Evolutionary conservation across 2,888 invertebrate species (phyloP).

Genomic region (Zygothrica quintamaculata): DNA sequence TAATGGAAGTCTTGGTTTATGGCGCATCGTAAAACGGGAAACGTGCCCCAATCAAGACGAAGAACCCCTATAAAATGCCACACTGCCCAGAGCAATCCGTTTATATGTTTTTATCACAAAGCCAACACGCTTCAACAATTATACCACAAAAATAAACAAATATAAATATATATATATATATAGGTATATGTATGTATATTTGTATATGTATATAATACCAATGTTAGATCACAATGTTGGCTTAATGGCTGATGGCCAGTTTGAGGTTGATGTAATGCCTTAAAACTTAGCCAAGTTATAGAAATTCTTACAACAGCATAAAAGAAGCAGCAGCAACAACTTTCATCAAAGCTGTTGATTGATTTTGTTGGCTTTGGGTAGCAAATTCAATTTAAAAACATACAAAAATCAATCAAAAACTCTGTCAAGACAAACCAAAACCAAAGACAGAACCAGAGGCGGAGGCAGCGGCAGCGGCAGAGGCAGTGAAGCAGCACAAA

Average conservation of each 20-base stretch:
- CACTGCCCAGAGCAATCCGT: background rate
- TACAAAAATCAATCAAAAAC: slow-evolving; percentile 60
- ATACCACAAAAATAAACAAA: slow-evolving; percentile 25
- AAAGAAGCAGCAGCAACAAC: slow-evolving; percentile 12
- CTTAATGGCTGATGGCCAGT: slow-evolving; percentile 8
- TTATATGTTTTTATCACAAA: slow-evolving; percentile 16
- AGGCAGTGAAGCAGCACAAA: slow-evolving; percentile 14
- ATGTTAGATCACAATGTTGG: background rate
- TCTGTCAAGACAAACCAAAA: slow-evolving; percentile 24
- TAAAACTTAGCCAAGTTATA: slow-evolving; percentile 36
- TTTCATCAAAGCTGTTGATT: slow-evolving; percentile 55
- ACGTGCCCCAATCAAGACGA: slow-evolving; percentile 30
- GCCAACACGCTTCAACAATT: slow-evolving; percentile 22
- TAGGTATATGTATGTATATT: too few species aligned
- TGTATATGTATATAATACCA: background rate
- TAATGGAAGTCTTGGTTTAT: slow-evolving; percentile 21
- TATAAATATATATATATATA: background rate
- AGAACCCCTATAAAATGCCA: too few species aligned
- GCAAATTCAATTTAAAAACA: slow-evolving; percentile 68
- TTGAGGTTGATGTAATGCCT: slow-evolving; percentile 41
- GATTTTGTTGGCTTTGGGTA: slow-evolving; percentile 47
- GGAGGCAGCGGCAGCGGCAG: too few species aligned
- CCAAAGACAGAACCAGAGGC: slow-evolving; percentile 5
- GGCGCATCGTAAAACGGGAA: slow-evolving; percentile 21
- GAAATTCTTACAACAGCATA: slow-evolving; percentile 51